Evolutionary conservation across 2,113 vertebrate species (phyloP), one percentile per base, ranked within the genome.

Genomic region (Oncorhynchus nerka): DNA sequence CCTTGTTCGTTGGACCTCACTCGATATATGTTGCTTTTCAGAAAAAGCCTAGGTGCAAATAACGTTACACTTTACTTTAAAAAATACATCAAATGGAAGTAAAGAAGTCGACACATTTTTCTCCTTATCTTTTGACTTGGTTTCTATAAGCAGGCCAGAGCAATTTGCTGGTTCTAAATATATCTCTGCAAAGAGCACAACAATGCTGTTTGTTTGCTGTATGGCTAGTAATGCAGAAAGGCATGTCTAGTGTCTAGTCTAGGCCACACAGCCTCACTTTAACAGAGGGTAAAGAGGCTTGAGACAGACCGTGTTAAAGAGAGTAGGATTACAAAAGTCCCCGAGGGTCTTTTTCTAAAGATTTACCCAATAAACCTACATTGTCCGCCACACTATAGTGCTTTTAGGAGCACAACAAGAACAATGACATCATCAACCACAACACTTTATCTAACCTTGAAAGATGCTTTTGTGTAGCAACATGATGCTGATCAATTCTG

Each of bases 111-210:
- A 51, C 16, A 28, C 4, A 16, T 24, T 26, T 61, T 34, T 59
- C 30, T 68, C 59, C 48, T 15, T 11, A 75, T 70, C 26, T 6
- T 16, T 49, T 16, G 19, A 34, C 45, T 4, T 3, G 66, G 75
- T 68, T 79, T 78, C 77, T 70, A 65, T 22, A 79, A 75, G 61
- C 75, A 79, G 66, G 70, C 65, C 66, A 76, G 13, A 61, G 61
- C n/a, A 74, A 80, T 83, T 83, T 79, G 79, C 85, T 84, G 80
- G 48, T 51, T 85, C 86, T 83, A 86, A 81, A 86, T 83, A 84
- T 83, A 79, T 73, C 69, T 39, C 45, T 20, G 64, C 49, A 79
- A 75, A 77, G 57, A 75, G 83, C 51, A 55, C 12, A 83, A 85
- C 75, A 83, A 49, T 62, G 51, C n/a, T 34, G 74, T 76, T 82